Percentiles rank a stretch among this genome's conserved stretches.
Evolutionary conservation across 1,140 invertebrate genomes (phyloP).

Genomic region (Meloidogyne hapla): DNA sequence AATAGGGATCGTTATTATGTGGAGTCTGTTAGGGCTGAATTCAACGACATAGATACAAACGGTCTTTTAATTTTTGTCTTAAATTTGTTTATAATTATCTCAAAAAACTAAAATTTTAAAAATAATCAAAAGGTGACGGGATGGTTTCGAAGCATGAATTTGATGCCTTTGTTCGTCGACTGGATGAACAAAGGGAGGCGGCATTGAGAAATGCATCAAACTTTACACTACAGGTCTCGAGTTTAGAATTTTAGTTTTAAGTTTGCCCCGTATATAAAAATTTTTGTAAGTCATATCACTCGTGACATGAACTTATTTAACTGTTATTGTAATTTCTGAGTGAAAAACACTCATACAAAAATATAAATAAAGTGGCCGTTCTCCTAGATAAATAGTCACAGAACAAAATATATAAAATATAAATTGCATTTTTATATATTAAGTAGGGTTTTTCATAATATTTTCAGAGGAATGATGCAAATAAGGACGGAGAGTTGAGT

Average conservation of each 20-base stretch:
- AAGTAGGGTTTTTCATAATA: neutral
- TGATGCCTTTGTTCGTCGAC: slow-evolving; percentile 30
- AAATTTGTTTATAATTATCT: neutral
- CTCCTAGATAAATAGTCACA: too few relatives aligned
- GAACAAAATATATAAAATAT: too few relatives aligned
- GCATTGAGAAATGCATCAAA: slow-evolving; percentile 32
- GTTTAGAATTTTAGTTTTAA: neutral
- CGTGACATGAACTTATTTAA: too few relatives aligned
- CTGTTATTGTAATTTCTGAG: too few relatives aligned
- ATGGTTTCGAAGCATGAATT: slow-evolving; percentile 42
- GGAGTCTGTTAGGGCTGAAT: slow-evolving; percentile 33
- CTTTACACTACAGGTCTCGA: slow-evolving; percentile 34
- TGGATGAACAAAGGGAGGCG: slow-evolving; percentile 37
- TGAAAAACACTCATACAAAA: too few relatives aligned
- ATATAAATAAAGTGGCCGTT: too few relatives aligned
- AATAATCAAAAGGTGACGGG: slow-evolving; percentile 22
- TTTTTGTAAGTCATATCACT: neutral
- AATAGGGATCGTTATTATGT: slow-evolving; percentile 41
- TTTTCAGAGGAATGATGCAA: slow-evolving; percentile 36
- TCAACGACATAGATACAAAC: slow-evolving; percentile 38
- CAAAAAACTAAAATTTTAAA: too few relatives aligned
- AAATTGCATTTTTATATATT: too few relatives aligned
- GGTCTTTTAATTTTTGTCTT: slow-evolving; percentile 20
- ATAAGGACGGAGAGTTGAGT: slow-evolving; percentile 34
- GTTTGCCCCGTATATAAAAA: neutral